Conservation (phyloP, 2,888 invertebrate species). For the Adelognathus sp. region DNA sequence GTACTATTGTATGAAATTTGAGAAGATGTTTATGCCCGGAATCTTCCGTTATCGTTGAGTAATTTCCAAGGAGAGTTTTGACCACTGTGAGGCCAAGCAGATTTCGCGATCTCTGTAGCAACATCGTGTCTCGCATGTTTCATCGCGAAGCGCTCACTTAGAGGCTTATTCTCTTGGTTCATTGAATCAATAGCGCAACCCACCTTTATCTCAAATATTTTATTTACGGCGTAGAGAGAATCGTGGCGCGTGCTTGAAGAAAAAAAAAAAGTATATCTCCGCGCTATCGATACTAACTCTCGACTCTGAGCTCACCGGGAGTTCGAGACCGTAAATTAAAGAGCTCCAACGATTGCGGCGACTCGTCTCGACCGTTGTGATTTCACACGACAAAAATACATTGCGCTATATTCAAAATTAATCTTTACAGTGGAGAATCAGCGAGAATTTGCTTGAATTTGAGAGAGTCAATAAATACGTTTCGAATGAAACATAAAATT, state of each 20-base stretch:
- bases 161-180: constrained; percentile 7
- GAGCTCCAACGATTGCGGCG: too few species aligned
- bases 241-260: neutral
- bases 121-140: neutral
- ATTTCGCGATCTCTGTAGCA: neutral
- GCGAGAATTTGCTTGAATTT: neutral
- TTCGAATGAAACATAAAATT: too few species aligned
- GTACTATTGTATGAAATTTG: too few species aligned
- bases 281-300: neutral
- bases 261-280: constrained; percentile 1
- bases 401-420: neutral
- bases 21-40: too few species aligned
- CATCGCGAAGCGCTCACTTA: neutral
- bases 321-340: neutral
- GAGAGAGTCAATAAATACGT: neutral
- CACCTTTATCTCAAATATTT: constrained; percentile 41
- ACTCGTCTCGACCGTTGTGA: neutral
- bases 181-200: constrained; percentile 19
- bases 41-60: too few species aligned
- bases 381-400: neutral
- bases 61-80: too few species aligned
- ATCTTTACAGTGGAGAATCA: too few species aligned
- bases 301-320: neutral
- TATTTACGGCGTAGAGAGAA: constrained; percentile 14
- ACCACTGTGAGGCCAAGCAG: neutral